Evolutionary conservation across 1,140 invertebrate genomes (phyloP), one percentile per base, ranked within the genome.

Genomic region (Calephelis nemesis): DNA sequence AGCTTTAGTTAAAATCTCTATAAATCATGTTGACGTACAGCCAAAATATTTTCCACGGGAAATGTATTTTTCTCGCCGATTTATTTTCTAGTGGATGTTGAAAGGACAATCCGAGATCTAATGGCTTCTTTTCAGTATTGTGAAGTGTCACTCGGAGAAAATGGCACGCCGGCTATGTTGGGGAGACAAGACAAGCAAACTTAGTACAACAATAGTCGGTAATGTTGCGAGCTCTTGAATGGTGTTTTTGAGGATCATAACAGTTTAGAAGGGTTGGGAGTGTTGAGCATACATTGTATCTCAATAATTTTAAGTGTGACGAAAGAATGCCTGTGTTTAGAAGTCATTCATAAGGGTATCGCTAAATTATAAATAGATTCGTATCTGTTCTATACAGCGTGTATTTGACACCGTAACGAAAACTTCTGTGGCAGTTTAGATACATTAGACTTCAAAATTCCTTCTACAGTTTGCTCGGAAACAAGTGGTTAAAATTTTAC

Each of bases 71-170:
- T 60, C 54, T 7, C 54, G 30, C 10, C 54, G 54, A 60, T 60
- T 60, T 60, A 60, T 60, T 60, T 71, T 71, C 50, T 62, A 40
- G 50, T 64, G 63, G 42, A 50, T 42, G 54, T 65, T 65, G 63
- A 15, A 60, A 68, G 67, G 48, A 48, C 62, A 49, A 52, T 52
- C 63, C 65, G 58, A 19, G 58, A 60, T 64, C 75, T 85, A 85
- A 83, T 81, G 77, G 81, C 70, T 69, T 73, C 78, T 73, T 83
- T 85, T 85, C 83, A 84, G 12, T 60, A 68, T 52, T 72, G 72
- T 52, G 30, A 60, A 83, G 82, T 79, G 81, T 74, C 78, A 76
- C 81, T 82, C 68, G 66, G 72, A 70, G 69, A 76, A 72, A 77
- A 82, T 78, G 70, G 62, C 67, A 67, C 72, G 79, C 81, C 68